Evolutionary conservation across 2,797 vertebrate genomes (phyloP), one percentile per base, ranked within the genome.

Genomic region (Balearica regulorum): DNA sequence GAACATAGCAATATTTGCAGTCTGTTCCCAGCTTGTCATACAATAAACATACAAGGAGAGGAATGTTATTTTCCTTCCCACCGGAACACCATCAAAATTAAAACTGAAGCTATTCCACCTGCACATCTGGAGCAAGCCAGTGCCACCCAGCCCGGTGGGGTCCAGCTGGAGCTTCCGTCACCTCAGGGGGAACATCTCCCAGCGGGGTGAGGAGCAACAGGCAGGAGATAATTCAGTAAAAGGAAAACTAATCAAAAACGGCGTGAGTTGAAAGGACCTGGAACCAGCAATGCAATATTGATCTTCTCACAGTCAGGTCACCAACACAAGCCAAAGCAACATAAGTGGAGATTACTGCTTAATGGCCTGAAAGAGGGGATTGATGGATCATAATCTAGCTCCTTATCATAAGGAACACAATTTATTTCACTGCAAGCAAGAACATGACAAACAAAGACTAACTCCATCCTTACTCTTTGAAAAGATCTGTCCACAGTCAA

Each of bases 401-500:
- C 73, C 39, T 44, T 35, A 51, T 44, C 14, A 2, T 25, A 70
- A 85, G 71, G 76, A 83, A 66, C 49, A 13, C 17, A 44, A 92
- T 61, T 69, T 58, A 69, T 86, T 83, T 91, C 84, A 65, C 76
- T 71, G 48, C 69, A 78, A 92, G 78, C 84, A 80, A 83, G 79
- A 91, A 64, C 20, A n/a, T 5, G 44, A 88, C 37, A 58, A 79
- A 75, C 57, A 96, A 83, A 72, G 83, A 31, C 43, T 48, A 35
- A 49, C 37, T 77, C 70, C n/a, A 54, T 86, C 90, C 89, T 65
- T 51, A 41, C 64, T 64, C 79, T 93, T 83, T 90, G 83, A 87
- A 92, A 83, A 96, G 69, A 58, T 81, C 92, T 87, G 71, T 71
- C 90, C 84, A 8, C 19, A 94, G 90, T 22, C 62, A 83, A 92